phyloP scores from a whole-genome alignment of 2,888 invertebrate genomes.

The Venusia cambrica region DNA sequence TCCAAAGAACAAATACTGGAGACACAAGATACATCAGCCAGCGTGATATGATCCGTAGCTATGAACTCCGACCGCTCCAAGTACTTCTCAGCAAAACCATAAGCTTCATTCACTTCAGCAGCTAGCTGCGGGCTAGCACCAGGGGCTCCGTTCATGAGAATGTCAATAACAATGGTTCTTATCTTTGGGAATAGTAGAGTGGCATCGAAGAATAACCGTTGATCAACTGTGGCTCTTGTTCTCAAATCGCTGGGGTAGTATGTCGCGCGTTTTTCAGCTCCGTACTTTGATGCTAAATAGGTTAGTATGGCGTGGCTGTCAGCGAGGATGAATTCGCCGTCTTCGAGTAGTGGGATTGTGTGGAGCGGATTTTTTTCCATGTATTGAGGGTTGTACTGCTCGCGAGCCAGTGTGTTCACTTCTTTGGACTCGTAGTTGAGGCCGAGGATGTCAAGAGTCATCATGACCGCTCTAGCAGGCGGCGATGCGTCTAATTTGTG shows the following conservation, averaged over 20 bases:
- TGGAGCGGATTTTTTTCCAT: conserved; percentile 46
- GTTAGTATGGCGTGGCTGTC: conserved; percentile 51
- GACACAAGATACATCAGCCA: no score
- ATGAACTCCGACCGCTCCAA: no score
- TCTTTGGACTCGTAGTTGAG: conserved; percentile 35
- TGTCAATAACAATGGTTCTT: conserved; percentile 12
- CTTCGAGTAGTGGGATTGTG: conserved; percentile 46
- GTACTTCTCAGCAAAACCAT: no score
- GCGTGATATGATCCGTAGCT: no score
- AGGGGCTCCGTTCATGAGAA: no score
- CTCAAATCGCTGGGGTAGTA: conserved; percentile 43
- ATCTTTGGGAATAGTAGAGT: conserved; percentile 34
- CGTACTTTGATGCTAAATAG: conserved; percentile 49
- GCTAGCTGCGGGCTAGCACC: no score
- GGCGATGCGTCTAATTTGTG: conserved; percentile 42
- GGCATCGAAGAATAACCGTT: conserved; percentile 42
- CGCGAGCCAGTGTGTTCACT: conserved; percentile 31
- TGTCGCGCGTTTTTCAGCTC: conserved; percentile 37
- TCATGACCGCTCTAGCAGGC: conserved; percentile 39
- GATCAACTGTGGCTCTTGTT: conserved; percentile 40
- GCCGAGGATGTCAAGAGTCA: conserved; percentile 40
- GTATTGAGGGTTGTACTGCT: conserved; percentile 38
- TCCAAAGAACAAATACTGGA: no score
- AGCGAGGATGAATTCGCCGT: conserved; percentile 41
- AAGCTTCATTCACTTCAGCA: no score